phyloP scores from a whole-genome alignment of 2,113 vertebrate species.

The Bostrychus sinensis region DNA sequence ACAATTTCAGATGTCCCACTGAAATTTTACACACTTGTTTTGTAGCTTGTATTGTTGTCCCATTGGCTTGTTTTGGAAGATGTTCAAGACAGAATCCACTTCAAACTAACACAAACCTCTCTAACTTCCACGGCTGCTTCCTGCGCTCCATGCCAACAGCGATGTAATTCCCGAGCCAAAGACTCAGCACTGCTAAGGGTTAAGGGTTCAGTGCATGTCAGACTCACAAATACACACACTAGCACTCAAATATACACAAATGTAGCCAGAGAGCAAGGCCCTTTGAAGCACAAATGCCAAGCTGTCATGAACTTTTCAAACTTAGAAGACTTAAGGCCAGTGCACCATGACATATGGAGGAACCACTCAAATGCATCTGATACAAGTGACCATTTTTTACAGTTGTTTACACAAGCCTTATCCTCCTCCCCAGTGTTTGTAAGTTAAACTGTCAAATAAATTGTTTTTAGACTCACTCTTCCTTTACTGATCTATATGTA shows the following conservation, averaged over 20 bases:
- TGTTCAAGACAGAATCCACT: slow-evolving; percentile 19
- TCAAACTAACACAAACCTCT: slow-evolving; percentile 22
- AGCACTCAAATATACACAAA: slow-evolving; percentile 10
- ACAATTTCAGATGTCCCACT: background rate
- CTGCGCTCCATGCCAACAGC: slow-evolving; percentile 65
- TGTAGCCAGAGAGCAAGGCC: slow-evolving; percentile 7
- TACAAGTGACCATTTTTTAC: slow-evolving; percentile 11
- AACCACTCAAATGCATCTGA: slow-evolving; percentile 9
- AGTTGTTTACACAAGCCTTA: background rate
- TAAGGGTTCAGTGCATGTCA: slow-evolving; percentile 50
- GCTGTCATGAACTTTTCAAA: slow-evolving; percentile 30
- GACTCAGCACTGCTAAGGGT: slow-evolving; percentile 43
- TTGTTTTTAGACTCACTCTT: slow-evolving; percentile 3
- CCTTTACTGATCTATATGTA: background rate
- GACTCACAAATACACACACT: slow-evolving; percentile 24
- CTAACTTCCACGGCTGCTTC: slow-evolving; percentile 48
- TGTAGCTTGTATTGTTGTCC: slow-evolving; percentile 8
- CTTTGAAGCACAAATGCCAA: slow-evolving; percentile 32
- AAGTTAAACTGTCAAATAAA: background rate
- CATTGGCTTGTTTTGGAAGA: slow-evolving; percentile 22
- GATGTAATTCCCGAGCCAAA: slow-evolving; percentile 56
- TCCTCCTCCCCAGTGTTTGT: slow-evolving; percentile 1
- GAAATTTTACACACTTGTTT: slow-evolving; percentile 4
- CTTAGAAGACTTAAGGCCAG: slow-evolving; percentile 20
- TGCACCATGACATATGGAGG: slow-evolving; percentile 14